Evolutionary conservation across 2,888 invertebrate species (phyloP).

Genomic region (Pyralis farinalis): DNA sequence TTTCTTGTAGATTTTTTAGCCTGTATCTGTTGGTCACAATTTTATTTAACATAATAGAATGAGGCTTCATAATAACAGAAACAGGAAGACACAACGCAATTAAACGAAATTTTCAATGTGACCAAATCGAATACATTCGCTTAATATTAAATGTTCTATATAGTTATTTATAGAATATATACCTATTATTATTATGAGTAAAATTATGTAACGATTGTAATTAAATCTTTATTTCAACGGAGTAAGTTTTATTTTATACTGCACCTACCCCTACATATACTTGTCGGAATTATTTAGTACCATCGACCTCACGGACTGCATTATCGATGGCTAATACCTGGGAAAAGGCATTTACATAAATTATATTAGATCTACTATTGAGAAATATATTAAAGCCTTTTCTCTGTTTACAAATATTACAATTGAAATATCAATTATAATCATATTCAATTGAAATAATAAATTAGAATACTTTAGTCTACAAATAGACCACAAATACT

Average conservation of each 20-base stretch:
- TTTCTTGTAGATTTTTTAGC: slow-evolving; percentile 15
- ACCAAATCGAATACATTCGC: slow-evolving; percentile 80
- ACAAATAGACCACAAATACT: no score
- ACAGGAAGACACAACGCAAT: slow-evolving; percentile 24
- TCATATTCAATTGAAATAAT: no score
- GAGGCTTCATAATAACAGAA: slow-evolving; percentile 26
- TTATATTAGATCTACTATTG: no score
- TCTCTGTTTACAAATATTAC: no score
- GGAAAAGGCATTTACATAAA: no score
- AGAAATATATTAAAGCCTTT: no score
- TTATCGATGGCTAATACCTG: no score
- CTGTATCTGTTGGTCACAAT: slow-evolving; percentile 20
- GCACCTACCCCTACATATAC: no score
- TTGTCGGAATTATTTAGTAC: no score
- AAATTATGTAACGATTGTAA: slow-evolving; percentile 79
- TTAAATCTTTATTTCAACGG: slow-evolving; percentile 78
- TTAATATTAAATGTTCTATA: slow-evolving; percentile 78
- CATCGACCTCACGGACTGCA: no score
- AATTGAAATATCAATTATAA: no score
- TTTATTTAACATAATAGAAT: slow-evolving; percentile 23
- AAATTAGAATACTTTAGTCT: no score
- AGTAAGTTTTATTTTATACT: slow-evolving; percentile 48
- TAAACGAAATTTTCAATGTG: slow-evolving; percentile 48
- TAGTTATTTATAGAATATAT: slow-evolving; percentile 79
- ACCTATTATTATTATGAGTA: slow-evolving; percentile 75